A percentile compares a stretch with the other conserved stretches of the same genome.
Conservation (phyloP, 2,113 vertebrate species). For the Bubo scandiacus region DNA sequence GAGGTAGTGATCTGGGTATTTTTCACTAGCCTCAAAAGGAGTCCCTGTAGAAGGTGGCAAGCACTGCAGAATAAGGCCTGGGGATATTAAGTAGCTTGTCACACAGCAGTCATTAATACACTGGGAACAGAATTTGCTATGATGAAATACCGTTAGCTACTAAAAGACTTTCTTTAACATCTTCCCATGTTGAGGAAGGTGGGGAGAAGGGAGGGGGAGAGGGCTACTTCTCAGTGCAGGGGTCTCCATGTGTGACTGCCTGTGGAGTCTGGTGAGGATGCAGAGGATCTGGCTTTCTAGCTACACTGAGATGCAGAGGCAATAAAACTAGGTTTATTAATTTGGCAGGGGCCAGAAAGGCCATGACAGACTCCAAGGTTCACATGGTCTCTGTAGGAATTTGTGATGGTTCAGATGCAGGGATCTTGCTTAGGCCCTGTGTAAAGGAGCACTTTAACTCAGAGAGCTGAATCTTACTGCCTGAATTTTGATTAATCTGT, state of each 20-base stretch:
- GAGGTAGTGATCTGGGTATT: background rate
- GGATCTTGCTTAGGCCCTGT: background rate
- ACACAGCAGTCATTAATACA: background rate
- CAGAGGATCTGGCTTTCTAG: background rate
- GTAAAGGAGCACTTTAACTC: background rate
- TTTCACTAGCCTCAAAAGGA: background rate
- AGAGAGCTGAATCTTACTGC: background rate
- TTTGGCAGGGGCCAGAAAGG: background rate
- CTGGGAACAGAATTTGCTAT: background rate
- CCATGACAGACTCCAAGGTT: background rate
- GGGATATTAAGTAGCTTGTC: background rate
- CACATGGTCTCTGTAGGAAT: background rate
- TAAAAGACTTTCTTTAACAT: background rate
- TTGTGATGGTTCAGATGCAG: background rate
- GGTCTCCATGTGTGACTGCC: background rate
- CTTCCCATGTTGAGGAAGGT: background rate
- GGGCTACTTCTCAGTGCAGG: background rate
- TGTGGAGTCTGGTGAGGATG: background rate
- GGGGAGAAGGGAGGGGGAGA: background rate
- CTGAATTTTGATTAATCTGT: background rate
- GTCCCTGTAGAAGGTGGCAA: background rate
- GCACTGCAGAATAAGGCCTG: background rate
- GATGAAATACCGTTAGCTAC: background rate
- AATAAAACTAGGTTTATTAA: background rate
- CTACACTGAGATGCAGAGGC: background rate